phyloP scores from a whole-genome alignment of 2,113 vertebrate species.

The Notothenia coriiceps region DNA sequence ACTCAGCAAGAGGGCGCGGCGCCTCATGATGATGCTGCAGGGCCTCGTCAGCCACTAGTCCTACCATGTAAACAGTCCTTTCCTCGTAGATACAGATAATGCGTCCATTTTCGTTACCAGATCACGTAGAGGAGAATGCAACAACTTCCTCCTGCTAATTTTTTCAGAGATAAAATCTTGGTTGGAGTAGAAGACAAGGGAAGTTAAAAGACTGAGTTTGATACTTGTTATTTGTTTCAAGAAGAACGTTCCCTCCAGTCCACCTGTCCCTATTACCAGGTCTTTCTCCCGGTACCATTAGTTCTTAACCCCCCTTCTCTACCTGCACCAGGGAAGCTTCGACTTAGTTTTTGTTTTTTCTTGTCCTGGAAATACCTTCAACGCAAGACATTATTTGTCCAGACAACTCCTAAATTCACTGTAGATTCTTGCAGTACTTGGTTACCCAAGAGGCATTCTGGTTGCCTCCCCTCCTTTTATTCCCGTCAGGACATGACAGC shows the following conservation, averaged over 20 bases:
- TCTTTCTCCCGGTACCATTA: background rate
- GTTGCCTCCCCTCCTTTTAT: constrained; percentile 11
- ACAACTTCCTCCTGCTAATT: background rate
- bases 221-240: background rate
- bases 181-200: background rate
- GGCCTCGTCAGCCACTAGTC: constrained; percentile 92
- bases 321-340: constrained; percentile 22
- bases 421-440: constrained; percentile 27
- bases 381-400: constrained; percentile 22
- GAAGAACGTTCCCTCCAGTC: background rate
- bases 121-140: constrained; percentile 7
- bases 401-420: constrained; percentile 34
- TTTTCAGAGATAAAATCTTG: background rate
- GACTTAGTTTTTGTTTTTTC: constrained; percentile 29
- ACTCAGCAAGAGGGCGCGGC: constrained; percentile 90
- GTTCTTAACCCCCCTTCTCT: background rate
- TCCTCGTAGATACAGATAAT: background rate
- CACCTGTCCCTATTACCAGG: background rate
- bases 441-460: constrained; percentile 21
- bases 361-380: background rate
- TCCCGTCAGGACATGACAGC: background rate
- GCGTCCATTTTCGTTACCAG: background rate
- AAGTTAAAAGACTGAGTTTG: background rate
- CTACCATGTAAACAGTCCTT: background rate
- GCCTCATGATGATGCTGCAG: constrained; percentile 97